These are phyloP conservation scores for Crocodylus rhombifer DNA, from an alignment of 2,797 vertebrate genomes.

Conservation along the genomic window DNA sequence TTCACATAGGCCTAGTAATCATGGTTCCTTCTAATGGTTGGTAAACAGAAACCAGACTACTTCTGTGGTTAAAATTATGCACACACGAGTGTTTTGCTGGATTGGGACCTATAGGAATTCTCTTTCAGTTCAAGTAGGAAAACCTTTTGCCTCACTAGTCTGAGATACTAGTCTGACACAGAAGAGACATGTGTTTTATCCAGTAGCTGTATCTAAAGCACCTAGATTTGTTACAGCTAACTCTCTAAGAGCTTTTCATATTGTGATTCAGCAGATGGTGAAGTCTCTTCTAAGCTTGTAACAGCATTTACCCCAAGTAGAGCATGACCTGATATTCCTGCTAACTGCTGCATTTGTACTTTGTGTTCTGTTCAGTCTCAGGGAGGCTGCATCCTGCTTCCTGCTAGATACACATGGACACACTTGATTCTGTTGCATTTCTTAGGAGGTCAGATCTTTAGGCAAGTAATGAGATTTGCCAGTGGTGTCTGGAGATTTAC, in stretches of 20 bases:
- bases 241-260: not conserved
- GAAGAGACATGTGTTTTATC: not conserved
- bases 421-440: slow-evolving; percentile 41
- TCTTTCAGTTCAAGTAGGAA: not conserved
- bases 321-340: slow-evolving; percentile 41
- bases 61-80: not conserved
- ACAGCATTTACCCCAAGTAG: slow-evolving; percentile 44
- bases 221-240: not conserved
- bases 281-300: slow-evolving; percentile 20
- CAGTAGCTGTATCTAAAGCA: not conserved
- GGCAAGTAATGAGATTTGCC: slow-evolving; percentile 41
- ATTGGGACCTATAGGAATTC: not conserved
- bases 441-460: slow-evolving; percentile 46
- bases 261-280: not conserved
- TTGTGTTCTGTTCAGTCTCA: slow-evolving; percentile 18
- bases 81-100: not conserved
- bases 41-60: not conserved
- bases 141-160: not conserved
- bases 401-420: not conserved
- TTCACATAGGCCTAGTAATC: no score
- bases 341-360: slow-evolving; percentile 24
- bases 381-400: slow-evolving; percentile 6
- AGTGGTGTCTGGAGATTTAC: slow-evolving; percentile 38
- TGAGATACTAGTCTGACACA: not conserved
- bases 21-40: not conserved